Evolutionary conservation across 2,113 vertebrate species (phyloP).

Genomic region (Pollachius pollachius): DNA sequence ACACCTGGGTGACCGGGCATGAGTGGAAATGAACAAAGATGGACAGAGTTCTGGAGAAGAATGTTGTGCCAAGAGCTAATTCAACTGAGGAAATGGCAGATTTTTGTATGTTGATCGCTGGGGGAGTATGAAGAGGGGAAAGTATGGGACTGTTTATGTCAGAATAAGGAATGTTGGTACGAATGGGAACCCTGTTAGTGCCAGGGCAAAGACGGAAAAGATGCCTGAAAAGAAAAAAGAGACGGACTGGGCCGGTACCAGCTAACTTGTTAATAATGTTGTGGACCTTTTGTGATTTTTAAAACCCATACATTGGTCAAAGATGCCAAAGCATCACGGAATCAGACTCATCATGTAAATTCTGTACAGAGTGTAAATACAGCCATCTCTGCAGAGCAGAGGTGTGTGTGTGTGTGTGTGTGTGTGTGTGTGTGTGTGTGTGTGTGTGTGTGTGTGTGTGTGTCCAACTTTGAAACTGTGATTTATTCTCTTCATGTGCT

Average conservation of each 20-base stretch:
- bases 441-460: conserved; percentile 25
- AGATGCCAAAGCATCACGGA: conserved; percentile 53
- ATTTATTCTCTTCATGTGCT: conserved; percentile 53
- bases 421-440: conserved; percentile 18
- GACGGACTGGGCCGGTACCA: conserved; percentile 81
- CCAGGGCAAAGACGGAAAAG: conserved; percentile 14
- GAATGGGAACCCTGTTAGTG: conserved; percentile 61
- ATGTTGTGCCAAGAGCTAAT: conserved; percentile 52
- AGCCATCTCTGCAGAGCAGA: conserved; percentile 67
- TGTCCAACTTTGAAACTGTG: conserved; percentile 59
- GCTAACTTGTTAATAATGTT: conserved; percentile 38
- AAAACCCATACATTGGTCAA: conserved; percentile 25
- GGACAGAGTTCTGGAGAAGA: conserved; percentile 18
- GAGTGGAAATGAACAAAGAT: conserved; percentile 21
- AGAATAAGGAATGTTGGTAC: conserved; percentile 77
- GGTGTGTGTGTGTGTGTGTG: conserved; percentile 19
- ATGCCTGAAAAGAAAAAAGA: conserved; percentile 31
- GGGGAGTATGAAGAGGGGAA: conserved; percentile 1
- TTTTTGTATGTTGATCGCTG: conserved; percentile 13
- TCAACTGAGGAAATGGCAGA: conserved; percentile 68
- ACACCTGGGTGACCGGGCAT: conserved; percentile 40
- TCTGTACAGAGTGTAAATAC: conserved; percentile 57
- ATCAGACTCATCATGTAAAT: conserved; percentile 54
- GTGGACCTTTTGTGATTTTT: conserved; percentile 35
- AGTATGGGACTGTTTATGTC: conserved; percentile 32